phyloP scores from a whole-genome alignment of 2,113 vertebrate species.

The Dendropsophus ebraccatus region DNA sequence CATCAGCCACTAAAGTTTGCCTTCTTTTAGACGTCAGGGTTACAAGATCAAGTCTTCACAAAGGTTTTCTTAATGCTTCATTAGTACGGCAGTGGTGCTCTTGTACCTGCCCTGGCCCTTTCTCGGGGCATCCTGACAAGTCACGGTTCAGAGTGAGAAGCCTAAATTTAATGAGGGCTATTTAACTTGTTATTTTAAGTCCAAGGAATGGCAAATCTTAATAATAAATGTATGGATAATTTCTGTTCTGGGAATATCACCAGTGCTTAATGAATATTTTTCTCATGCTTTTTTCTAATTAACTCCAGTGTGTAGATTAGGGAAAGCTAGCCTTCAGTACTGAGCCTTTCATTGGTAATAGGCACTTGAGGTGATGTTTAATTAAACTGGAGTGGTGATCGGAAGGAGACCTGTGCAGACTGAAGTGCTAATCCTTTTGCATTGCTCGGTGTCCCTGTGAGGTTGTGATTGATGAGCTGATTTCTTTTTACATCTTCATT shows the following conservation, averaged over 20 bases:
- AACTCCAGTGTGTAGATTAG: conserved; percentile 64
- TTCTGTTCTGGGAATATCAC: conserved; percentile 66
- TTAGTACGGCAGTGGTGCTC: conserved; percentile 56
- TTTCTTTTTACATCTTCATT: conserved; percentile 78
- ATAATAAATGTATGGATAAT: conserved; percentile 60
- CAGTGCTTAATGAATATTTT: conserved; percentile 66
- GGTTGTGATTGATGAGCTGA: conserved; percentile 80
- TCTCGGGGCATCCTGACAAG: conserved; percentile 58
- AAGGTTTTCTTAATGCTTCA: conserved; percentile 38
- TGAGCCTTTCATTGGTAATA: conserved; percentile 64
- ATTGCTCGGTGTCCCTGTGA: conserved; percentile 69
- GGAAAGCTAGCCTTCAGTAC: conserved; percentile 58
- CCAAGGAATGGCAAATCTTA: conserved; percentile 66
- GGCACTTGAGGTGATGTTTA: conserved; percentile 77
- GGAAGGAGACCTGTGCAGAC: conserved; percentile 68
- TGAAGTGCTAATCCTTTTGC: conserved; percentile 72
- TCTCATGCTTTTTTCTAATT: conserved; percentile 70
- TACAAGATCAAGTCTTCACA: conserved; percentile 9
- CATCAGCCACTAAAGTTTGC: conserved; percentile 26
- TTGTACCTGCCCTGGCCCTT: conserved; percentile 60
- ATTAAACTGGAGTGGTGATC: conserved; percentile 74
- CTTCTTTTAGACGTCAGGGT: neutral
- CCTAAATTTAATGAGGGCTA: conserved; percentile 62
- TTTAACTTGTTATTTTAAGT: conserved; percentile 65
- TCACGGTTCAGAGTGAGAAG: conserved; percentile 52